Evolutionary conservation across 2,888 invertebrate genomes (phyloP), one percentile per base, ranked within the genome.

Genomic region (Chouioia cunea): DNA sequence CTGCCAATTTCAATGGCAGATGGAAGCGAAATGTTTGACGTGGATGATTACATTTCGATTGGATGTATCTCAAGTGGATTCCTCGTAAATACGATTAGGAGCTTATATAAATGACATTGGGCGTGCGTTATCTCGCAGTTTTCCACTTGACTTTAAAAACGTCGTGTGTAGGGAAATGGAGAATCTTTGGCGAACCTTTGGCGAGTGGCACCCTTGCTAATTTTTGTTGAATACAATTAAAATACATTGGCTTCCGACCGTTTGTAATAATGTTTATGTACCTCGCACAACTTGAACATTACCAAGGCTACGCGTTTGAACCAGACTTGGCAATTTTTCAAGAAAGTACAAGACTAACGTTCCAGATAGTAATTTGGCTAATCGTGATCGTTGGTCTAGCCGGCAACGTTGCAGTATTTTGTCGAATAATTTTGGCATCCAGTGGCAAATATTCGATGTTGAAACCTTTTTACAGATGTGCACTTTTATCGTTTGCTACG

Each of bases 311-410:
- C 36, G 23, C 15, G 16, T 20, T 52, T 0, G 65, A 70, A 65
- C n/a, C 46, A 4, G 43, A 70, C 18, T 48, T 65, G 0, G 27
- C 15, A 36, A 36, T 62, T 18, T 15, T 67, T 20, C 12, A 6
- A 12, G 27, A 69, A 23, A 22, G 36, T 22, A 36, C 58, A n/a
- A 74, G 79, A 59, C 57, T 76, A 2, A 53, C 73, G 47, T 78
- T 78, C 48, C 78, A 77, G 73, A 62, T 73, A 8, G 65, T 80
- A 8, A 65, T 79, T 2, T 81, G 80, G 78, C 79, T 79, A 1
- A 72, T 76, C 1, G 73, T 81, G 27, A 69, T 77, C 0, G 27
- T 78, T 44, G 79, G 80, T 20, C 43, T 77, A 3, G 47, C 78
- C 16, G 76, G 75, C 1, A 80, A 80, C 66, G 14, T 76, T 2